Evolutionary conservation across 1,140 invertebrate species (phyloP), one percentile per base, ranked within the genome.

Genomic region (Euschistus heros): DNA sequence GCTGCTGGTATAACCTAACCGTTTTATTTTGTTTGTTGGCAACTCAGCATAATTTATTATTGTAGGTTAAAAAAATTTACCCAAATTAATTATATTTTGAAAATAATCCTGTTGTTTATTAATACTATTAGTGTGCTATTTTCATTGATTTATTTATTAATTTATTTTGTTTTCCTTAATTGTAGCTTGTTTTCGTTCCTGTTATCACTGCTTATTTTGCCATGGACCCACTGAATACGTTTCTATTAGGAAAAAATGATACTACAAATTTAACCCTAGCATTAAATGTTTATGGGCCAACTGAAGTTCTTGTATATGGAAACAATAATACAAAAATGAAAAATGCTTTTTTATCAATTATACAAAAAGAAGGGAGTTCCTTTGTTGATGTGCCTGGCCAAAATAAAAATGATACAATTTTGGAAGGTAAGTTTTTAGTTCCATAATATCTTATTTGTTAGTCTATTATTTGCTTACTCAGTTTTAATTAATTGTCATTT

Each of bases 261-360:
- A 46, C 52, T 18, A 17, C n/a, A 46, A 14, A 2, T 27, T 44
- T 67, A 14, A 10, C 37, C 20, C 10, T 65, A 14, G 55, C 44
- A 20, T 57, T 67, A 30, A 65, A 54, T 37, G 24, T 44, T 22
- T 67, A 67, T 55, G 24, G 54, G 0, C 30, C 60, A 46, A 67
- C 57, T 14, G 27, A 44, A 65, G 66, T 67, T 46, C 55, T 55
- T 50, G 33, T 65, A 13, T 22, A 27, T 57, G 47, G 33, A 24
- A 42, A 42, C 15, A 57, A 64, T 15, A 30, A 27, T 26, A 44
- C 55, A 18, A 62, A 52, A 52, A 17, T n/a, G 18, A 57, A 26
- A 47, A 24, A 66, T 33, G 42, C 63, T 22, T 62, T 42, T 57
- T 30, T 65, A 2, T 22, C 42, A 2, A 46, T 65, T 27, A 15